Evolutionary conservation across 1,140 invertebrate species (phyloP), one percentile per base, ranked within the genome.

Genomic region (Trissolcus basalis): DNA sequence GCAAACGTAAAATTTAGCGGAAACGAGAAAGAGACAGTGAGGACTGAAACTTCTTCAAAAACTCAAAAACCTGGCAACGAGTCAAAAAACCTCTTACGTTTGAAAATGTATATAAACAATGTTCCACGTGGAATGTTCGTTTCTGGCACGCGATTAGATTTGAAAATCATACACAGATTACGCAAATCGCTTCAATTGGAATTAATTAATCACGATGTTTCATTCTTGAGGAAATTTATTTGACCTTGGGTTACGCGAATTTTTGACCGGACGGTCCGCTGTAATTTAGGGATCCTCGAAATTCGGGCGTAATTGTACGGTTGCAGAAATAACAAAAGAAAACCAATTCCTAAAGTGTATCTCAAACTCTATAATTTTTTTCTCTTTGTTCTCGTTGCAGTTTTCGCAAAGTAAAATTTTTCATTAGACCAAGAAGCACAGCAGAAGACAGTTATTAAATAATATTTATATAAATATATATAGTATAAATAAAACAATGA

Each of bases 91-190:
- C 70, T 60, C 61, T 73, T 67, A 67, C 61, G 55, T 67, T 58
- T 9, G 27, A 55, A 60, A 61, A 54, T 45, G 39, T 50, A 61
- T 73, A 67, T 73, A 73, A 73, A 73, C 70, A 73, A 60, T 44
- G 50, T 56, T 51, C 11, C 60, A 65, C 69, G 69, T 54, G 61
- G 54, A 60, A 56, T 27, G n/a, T 33, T 19, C 33, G 9, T 13
- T 35, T 72, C 55, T 65, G 55, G 48, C 61, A 63, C 48, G 7
- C 13, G 44, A 14, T 14, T 19, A 13, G 39, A 54, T 1, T 27
- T 12, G 15, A 55, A n/a, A 55, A 49, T 16, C 44, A 27, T 15
- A 14, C 33, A 27, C n/a, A 10, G 27, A 61, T 70, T 70, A 43
- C 58, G 50, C 55, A 58, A 71, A 71, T 51, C 47, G 27, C 36